Conservation (phyloP, 1,140 invertebrate genomes). For the Periplaneta americana region DNA sequence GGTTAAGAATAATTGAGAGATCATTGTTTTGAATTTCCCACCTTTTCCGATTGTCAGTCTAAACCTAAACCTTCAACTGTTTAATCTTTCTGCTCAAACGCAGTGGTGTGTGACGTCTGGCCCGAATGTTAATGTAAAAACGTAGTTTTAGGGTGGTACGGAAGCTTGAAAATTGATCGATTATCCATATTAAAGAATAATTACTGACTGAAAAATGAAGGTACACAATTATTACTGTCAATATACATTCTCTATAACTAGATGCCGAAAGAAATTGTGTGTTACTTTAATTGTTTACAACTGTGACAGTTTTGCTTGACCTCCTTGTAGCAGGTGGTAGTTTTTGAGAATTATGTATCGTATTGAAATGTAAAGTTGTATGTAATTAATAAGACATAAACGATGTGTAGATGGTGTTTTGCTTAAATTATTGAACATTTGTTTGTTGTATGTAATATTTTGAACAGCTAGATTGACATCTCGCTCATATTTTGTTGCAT, state of each 20-base stretch:
- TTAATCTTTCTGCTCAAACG: not conserved
- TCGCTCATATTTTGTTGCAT: not conserved
- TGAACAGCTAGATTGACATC: not conserved
- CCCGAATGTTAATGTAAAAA: not conserved
- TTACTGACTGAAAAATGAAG: not conserved
- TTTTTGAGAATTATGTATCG: not conserved
- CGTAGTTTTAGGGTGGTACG: not conserved
- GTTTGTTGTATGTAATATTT: no score
- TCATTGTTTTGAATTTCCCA: not conserved
- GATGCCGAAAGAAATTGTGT: not conserved
- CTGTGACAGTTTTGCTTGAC: not conserved
- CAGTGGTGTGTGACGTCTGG: not conserved
- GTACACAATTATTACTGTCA: not conserved
- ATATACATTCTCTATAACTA: not conserved
- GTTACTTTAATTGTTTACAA: not conserved
- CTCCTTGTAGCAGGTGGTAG: not conserved
- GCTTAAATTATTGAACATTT: not conserved
- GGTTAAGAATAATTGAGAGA: not conserved
- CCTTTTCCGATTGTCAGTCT: not conserved
- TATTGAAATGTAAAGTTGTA: not conserved
- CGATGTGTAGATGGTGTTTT: not conserved
- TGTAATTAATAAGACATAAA: not conserved
- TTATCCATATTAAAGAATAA: not conserved
- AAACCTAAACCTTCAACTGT: no score
- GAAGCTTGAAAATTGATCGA: not conserved